A percentile compares a stretch with the other conserved stretches of the same genome.
Evolutionary conservation across 2,113 vertebrate genomes (phyloP).

Genomic region (Elachura formosa): DNA sequence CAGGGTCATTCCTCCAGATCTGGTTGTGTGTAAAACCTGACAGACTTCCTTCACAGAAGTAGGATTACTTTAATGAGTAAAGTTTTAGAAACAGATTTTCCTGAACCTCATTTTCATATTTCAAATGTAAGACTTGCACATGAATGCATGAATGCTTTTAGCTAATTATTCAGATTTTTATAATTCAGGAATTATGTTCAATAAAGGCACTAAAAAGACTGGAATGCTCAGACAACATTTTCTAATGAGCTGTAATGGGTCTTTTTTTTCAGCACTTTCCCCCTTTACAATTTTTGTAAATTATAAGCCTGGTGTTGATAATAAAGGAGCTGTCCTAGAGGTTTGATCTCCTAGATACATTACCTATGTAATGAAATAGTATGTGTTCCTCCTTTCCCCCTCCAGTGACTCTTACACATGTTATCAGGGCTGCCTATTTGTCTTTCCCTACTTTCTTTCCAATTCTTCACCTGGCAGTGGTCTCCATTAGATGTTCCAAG

Average conservation of each 20-base stretch:
- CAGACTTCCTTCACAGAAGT: not conserved
- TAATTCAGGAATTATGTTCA: not conserved
- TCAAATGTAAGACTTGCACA: not conserved
- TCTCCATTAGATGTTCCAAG: not conserved
- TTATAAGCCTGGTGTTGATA: not conserved
- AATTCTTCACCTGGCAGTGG: not conserved
- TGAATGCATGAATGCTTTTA: not conserved
- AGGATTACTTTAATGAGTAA: not conserved
- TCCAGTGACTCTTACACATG: not conserved
- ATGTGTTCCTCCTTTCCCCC: not conserved
- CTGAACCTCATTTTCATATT: not conserved
- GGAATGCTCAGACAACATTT: not conserved
- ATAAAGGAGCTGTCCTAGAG: not conserved
- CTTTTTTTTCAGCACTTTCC: not conserved
- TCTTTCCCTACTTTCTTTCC: not conserved
- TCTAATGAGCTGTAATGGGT: not conserved
- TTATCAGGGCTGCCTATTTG: not conserved
- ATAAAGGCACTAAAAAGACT: not conserved
- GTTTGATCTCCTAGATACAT: not conserved
- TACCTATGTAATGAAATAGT: not conserved
- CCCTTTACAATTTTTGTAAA: not conserved
- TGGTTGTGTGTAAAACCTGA: not conserved
- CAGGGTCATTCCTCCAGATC: not conserved
- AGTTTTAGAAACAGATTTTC: not conserved
- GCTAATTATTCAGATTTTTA: not conserved